phyloP scores from a whole-genome alignment of 2,113 vertebrate species.

The Motacilla alba region DNA sequence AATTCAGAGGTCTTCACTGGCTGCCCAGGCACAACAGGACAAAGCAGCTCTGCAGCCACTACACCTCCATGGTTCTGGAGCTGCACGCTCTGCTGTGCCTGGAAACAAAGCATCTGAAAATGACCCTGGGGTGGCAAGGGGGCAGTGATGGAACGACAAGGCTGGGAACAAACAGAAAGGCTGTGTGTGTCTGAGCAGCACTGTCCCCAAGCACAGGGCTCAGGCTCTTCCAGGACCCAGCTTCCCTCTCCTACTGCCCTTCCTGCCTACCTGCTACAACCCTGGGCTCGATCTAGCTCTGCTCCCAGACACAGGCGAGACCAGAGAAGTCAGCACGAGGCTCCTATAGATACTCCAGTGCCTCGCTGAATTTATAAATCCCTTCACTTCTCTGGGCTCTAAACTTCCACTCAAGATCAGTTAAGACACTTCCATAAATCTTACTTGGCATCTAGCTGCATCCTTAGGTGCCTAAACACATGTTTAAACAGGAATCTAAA shows the following conservation, averaged over 20 bases:
- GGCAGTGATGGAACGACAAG: neutral
- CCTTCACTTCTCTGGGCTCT: neutral
- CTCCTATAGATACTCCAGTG: neutral
- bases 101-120: neutral
- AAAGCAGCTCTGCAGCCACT: neutral
- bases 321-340: rapidly evolving
- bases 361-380: neutral
- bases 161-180: neutral
- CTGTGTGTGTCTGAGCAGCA: neutral
- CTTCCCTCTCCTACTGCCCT: neutral
- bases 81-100: neutral
- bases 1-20: neutral
- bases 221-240: neutral
- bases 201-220: rapidly evolving
- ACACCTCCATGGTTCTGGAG: neutral
- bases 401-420: neutral
- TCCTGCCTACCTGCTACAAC: neutral
- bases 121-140: neutral
- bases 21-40: neutral
- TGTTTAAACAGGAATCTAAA: neutral
- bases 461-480: neutral
- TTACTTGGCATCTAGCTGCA: neutral
- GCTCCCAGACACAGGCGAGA: neutral
- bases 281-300: neutral
- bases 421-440: constrained; percentile 4